phyloP scores from a whole-genome alignment of 2,888 invertebrate species.

The Pterostichus madidus region DNA sequence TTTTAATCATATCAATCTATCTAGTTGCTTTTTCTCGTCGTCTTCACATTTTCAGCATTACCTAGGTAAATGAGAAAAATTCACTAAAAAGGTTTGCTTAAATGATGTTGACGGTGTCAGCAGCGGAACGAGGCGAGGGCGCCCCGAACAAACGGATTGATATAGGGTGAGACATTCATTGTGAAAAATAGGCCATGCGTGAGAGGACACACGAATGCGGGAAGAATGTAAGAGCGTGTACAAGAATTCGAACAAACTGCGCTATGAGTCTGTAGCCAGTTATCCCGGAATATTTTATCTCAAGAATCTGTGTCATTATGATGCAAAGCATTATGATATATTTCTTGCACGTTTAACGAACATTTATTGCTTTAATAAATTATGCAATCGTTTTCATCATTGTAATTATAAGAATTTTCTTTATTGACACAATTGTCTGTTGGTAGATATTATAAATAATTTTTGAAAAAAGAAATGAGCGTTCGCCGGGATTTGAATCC shows the following conservation, averaged over 20 bases:
- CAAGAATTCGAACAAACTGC: constrained; percentile 17
- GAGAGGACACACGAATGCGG: constrained; percentile 13
- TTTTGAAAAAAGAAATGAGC: no score
- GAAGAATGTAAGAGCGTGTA: constrained; percentile 22
- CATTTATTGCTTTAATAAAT: no score
- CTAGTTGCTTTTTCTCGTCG: constrained; percentile 19
- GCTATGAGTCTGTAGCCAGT: background rate
- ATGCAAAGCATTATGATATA: background rate
- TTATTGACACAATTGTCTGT: no score
- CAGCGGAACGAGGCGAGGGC: background rate
- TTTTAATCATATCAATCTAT: constrained; percentile 48
- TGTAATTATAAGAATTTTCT: no score
- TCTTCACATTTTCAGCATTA: constrained; percentile 6
- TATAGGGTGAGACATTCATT: constrained; percentile 12
- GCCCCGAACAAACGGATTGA: constrained; percentile 10
- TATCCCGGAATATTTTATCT: constrained; percentile 20
- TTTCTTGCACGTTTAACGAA: no score
- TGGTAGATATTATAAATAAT: no score
- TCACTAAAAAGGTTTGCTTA: constrained; percentile 39
- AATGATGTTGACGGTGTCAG: constrained; percentile 35
- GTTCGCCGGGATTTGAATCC: no score
- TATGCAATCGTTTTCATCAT: no score
- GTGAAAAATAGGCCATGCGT: constrained; percentile 20
- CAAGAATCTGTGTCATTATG: background rate
- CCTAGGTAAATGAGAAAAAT: constrained; percentile 43